Percentiles rank a stretch among this genome's conserved stretches.
Conservation (phyloP, 2,888 invertebrate genomes). For the Philhelius pedissequus region DNA sequence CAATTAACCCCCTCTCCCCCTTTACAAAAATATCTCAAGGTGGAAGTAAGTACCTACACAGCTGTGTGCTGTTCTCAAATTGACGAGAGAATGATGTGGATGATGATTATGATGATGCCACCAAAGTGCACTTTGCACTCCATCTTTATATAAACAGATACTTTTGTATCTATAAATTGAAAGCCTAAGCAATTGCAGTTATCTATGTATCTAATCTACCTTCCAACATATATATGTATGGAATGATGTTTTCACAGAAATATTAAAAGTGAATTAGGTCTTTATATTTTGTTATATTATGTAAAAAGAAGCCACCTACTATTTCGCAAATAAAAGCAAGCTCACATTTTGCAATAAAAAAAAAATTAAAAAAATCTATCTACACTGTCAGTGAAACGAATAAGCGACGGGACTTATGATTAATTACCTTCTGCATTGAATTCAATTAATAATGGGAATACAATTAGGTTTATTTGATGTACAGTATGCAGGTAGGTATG, state of each 20-base stretch:
- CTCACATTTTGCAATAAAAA: slow-evolving; percentile 34
- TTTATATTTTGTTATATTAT: background rate
- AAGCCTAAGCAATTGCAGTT: slow-evolving; percentile 28
- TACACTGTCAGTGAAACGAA: slow-evolving; percentile 1
- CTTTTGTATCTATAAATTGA: background rate
- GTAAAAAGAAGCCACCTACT: background rate
- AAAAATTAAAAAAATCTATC: no score
- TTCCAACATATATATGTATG: background rate
- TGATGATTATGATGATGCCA: slow-evolving; percentile 11
- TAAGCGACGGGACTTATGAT: slow-evolving; percentile 33
- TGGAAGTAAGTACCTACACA: background rate
- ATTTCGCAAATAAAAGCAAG: slow-evolving; percentile 8
- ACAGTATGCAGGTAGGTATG: no score
- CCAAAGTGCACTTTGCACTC: slow-evolving; percentile 19
- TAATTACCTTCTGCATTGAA: slow-evolving; percentile 60
- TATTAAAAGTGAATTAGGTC: slow-evolving; percentile 53
- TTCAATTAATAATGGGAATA: slow-evolving; percentile 66
- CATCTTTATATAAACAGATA: background rate
- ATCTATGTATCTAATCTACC: background rate
- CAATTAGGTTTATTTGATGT: slow-evolving; percentile 30
- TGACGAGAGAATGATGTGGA: background rate
- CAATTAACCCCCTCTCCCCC: no score
- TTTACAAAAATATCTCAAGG: background rate
- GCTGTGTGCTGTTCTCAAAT: background rate
- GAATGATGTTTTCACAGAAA: slow-evolving; percentile 20